These are phyloP conservation scores for Callaeas wilsoni DNA, from an alignment of 2,113 vertebrate genomes.

Conservation along the genomic window DNA sequence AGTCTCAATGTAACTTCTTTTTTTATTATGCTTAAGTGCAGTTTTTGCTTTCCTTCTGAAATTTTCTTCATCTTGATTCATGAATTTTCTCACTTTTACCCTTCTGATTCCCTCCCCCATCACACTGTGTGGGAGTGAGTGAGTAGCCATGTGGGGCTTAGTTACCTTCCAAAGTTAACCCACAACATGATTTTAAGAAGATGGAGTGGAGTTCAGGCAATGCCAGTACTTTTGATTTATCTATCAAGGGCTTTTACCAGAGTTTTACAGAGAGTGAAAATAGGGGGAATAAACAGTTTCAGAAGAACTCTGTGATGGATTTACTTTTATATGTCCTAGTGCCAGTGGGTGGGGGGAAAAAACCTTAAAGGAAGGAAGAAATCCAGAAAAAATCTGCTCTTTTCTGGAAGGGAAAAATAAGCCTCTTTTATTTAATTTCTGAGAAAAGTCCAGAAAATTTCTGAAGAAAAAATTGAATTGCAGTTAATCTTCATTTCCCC, in stretches of 20 bases:
- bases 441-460: background rate
- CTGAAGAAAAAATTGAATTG: background rate
- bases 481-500: background rate
- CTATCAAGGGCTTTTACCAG: background rate
- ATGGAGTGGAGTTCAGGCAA: background rate
- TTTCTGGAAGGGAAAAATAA: background rate
- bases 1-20: background rate
- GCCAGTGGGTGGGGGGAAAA: background rate
- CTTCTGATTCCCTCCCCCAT: background rate
- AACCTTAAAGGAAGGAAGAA: background rate
- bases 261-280: background rate
- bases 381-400: background rate
- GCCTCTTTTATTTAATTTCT: background rate
- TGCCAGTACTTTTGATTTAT: background rate
- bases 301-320: background rate
- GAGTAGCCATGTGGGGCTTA: rapidly evolving
- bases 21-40: background rate
- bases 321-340: background rate
- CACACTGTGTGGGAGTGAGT: background rate
- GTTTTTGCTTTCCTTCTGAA: background rate
- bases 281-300: background rate
- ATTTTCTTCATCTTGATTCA: background rate
- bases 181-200: background rate
- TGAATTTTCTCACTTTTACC: background rate
- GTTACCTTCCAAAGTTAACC: background rate